Evolutionary conservation across 2,888 invertebrate species (phyloP).

Genomic region (Incurvaria masculella): DNA sequence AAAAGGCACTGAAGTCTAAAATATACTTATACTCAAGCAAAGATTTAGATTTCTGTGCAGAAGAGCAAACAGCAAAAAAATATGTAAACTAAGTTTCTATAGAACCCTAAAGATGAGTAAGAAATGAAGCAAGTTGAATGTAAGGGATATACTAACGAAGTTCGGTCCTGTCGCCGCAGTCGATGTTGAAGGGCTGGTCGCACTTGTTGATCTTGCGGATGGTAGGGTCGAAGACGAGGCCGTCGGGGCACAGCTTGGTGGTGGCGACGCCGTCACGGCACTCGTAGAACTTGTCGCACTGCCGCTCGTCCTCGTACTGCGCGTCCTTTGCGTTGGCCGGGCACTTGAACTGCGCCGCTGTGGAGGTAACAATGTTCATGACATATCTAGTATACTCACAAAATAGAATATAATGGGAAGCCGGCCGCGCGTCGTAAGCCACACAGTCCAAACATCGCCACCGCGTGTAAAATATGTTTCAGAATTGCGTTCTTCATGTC

Average conservation of each 20-base stretch:
- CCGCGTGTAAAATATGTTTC: neutral
- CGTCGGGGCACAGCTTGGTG: slow-evolving; percentile 82
- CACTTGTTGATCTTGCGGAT: slow-evolving; percentile 88
- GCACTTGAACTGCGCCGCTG: slow-evolving; percentile 67
- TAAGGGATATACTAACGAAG: slow-evolving; percentile 66
- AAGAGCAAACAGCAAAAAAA: too few relatives aligned
- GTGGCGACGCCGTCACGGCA: slow-evolving; percentile 70
- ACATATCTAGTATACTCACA: too few relatives aligned
- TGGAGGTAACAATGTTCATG: too few relatives aligned
- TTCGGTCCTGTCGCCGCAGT: slow-evolving; percentile 84
- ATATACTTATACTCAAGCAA: too few relatives aligned
- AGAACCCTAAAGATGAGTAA: too few relatives aligned
- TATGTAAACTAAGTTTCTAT: too few relatives aligned
- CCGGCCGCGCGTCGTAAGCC: neutral
- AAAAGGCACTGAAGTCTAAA: too few relatives aligned
- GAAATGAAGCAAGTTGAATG: too few relatives aligned
- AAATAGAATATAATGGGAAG: slow-evolving; percentile 5
- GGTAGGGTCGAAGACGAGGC: slow-evolving; percentile 81
- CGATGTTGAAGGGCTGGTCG: slow-evolving; percentile 90
- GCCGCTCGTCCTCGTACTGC: slow-evolving; percentile 72
- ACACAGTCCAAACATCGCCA: neutral
- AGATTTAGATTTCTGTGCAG: too few relatives aligned
- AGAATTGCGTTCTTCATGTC: too few relatives aligned
- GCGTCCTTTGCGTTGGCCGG: slow-evolving; percentile 68
- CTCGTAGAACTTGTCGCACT: slow-evolving; percentile 86